These are phyloP conservation scores for Catocala sponsa DNA, from an alignment of 2,888 invertebrate genomes.

Conservation along the genomic window DNA sequence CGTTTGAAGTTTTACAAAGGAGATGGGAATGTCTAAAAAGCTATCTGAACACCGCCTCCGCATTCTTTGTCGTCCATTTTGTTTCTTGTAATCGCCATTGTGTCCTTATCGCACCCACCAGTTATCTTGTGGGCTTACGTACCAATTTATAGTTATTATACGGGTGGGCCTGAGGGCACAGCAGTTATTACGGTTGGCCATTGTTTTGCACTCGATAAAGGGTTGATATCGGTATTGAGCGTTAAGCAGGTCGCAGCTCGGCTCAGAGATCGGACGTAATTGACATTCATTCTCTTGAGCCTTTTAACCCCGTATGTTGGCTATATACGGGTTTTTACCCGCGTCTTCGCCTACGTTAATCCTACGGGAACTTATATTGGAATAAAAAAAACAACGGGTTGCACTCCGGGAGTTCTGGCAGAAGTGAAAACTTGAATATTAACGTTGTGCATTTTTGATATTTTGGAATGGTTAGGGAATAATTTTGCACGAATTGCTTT, in stretches of 20 bases:
- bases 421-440: too few species aligned
- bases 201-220: slow-evolving; percentile 66
- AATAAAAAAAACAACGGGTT: too few species aligned
- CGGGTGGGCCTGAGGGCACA: slow-evolving; percentile 59
- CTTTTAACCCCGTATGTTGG: slow-evolving; percentile 18
- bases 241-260: slow-evolving; percentile 29
- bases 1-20: slow-evolving; percentile 72
- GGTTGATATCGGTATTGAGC: slow-evolving; percentile 54
- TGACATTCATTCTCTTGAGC: slow-evolving; percentile 27
- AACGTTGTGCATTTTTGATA: too few species aligned
- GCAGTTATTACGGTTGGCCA: slow-evolving; percentile 59
- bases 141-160: slow-evolving; percentile 73
- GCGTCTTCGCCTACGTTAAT: too few species aligned
- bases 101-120: slow-evolving; percentile 64
- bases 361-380: too few species aligned
- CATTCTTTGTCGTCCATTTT: slow-evolving; percentile 66
- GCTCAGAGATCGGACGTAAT: slow-evolving; percentile 25
- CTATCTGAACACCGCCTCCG: slow-evolving; percentile 61
- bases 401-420: too few species aligned
- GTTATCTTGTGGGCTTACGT: slow-evolving; percentile 60
- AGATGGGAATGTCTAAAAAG: slow-evolving; percentile 62
- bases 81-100: slow-evolving; percentile 71
- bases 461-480: too few species aligned
- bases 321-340: too few species aligned
- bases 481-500: too few species aligned